Percentiles rank a stretch among this genome's conserved stretches.
phyloP scores from a whole-genome alignment of 2,113 vertebrate species.

The Mobula hypostoma region DNA sequence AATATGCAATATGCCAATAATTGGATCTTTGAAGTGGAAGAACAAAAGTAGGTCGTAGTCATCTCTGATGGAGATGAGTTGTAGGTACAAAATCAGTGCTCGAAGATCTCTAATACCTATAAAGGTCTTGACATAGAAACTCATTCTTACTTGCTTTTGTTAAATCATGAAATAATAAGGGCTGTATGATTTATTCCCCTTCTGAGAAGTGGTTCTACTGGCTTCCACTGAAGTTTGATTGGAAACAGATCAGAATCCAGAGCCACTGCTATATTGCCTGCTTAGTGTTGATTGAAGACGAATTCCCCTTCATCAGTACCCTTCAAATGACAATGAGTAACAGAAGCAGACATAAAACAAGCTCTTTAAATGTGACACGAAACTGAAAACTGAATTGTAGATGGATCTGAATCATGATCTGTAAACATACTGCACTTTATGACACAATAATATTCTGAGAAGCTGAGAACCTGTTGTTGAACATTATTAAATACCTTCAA shows the following conservation, averaged over 20 bases:
- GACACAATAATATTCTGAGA: not conserved
- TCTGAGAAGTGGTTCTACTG: too few relatives aligned
- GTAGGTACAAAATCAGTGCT: not conserved
- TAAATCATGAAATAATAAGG: too few relatives aligned
- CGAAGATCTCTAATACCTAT: not conserved
- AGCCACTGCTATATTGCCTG: too few relatives aligned
- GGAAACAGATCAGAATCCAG: too few relatives aligned
- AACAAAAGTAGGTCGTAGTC: not conserved
- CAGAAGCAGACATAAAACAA: not conserved
- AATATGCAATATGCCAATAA: not conserved
- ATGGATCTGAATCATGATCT: not conserved
- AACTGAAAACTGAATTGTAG: not conserved
- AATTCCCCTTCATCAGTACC: too few relatives aligned
- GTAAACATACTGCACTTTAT: not conserved
- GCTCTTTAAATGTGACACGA: not conserved
- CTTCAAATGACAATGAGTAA: too few relatives aligned
- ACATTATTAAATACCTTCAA: not conserved
- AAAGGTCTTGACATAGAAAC: too few relatives aligned
- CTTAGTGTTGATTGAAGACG: too few relatives aligned
- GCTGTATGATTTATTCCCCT: too few relatives aligned
- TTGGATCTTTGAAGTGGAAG: not conserved
- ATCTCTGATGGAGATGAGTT: not conserved
- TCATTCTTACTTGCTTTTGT: too few relatives aligned
- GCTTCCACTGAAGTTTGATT: too few relatives aligned
- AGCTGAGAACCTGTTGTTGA: not conserved